phyloP scores from a whole-genome alignment of 2,888 invertebrate species.

The Abscondita cerata region DNA sequence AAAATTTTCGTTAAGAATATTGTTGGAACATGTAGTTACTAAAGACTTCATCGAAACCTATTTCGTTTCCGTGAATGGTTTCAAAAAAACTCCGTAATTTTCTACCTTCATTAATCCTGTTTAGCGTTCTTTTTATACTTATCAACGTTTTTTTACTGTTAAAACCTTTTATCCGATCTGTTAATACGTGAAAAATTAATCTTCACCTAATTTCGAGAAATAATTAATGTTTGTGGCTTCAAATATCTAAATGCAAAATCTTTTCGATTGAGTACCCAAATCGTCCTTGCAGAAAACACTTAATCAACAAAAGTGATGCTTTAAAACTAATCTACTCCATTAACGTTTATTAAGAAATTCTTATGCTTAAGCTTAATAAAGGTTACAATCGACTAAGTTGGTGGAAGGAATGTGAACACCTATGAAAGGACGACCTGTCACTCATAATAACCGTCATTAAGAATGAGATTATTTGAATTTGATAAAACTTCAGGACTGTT shows the following conservation, averaged over 20 bases:
- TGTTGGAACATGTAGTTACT: constrained; percentile 9
- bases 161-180: constrained; percentile 17
- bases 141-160: constrained; percentile 17
- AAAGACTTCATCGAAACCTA: constrained; percentile 16
- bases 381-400: constrained; percentile 14
- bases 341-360: neutral
- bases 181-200: constrained; percentile 29
- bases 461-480: constrained; percentile 47
- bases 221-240: constrained; percentile 18
- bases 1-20: no score
- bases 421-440: constrained; percentile 39
- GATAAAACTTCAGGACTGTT: constrained; percentile 43
- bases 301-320: constrained; percentile 33
- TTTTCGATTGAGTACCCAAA: constrained; percentile 26
- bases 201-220: constrained; percentile 19
- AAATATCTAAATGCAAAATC: constrained; percentile 21
- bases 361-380: constrained; percentile 15
- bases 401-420: constrained; percentile 19
- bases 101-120: constrained; percentile 27
- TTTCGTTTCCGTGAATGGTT: constrained; percentile 23
- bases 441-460: constrained; percentile 44
- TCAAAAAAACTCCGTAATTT: constrained; percentile 25
- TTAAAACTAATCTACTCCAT: constrained; percentile 28
- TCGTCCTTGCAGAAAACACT: constrained; percentile 27
- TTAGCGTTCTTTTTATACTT: constrained; percentile 26